Percentiles rank a stretch among this genome's conserved stretches.
Evolutionary conservation across 2,888 invertebrate genomes (phyloP).

Genomic region (Beris chalybata): DNA sequence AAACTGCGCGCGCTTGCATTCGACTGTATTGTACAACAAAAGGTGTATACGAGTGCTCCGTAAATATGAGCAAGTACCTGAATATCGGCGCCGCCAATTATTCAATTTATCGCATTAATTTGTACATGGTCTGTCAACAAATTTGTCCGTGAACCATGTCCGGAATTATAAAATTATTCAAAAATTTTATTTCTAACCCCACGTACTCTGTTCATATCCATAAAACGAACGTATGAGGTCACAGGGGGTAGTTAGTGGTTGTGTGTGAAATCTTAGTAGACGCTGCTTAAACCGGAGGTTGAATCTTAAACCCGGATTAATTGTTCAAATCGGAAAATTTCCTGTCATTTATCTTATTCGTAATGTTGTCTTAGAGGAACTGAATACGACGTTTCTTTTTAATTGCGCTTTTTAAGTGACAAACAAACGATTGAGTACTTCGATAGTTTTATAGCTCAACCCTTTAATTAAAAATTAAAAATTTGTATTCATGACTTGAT

Average conservation of each 20-base stretch:
- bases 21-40: too few relatives aligned
- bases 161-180: slow-evolving; percentile 19
- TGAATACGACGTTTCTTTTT: slow-evolving; percentile 1
- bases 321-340: slow-evolving; percentile 20
- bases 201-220: background rate
- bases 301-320: slow-evolving; percentile 17
- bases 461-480: slow-evolving; percentile 3
- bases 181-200: slow-evolving; percentile 15
- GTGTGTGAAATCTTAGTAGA: slow-evolving; percentile 10
- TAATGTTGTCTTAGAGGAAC: background rate
- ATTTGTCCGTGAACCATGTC: slow-evolving; percentile 22
- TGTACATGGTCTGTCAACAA: slow-evolving; percentile 12
- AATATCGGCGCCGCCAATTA: slow-evolving; percentile 23
- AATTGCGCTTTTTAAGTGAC: background rate
- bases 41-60: too few relatives aligned
- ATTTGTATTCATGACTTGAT: slow-evolving; percentile 19
- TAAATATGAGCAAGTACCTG: background rate
- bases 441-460: background rate
- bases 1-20: too few relatives aligned
- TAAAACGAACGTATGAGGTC: background rate
- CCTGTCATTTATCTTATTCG: slow-evolving; percentile 11
- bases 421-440: background rate
- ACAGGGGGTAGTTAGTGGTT: background rate
- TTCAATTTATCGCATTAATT: slow-evolving; percentile 27
- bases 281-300: slow-evolving; percentile 1